Evolutionary conservation across 2,797 vertebrate species (phyloP).

Genomic region (Neosilurus hyrtlii): DNA sequence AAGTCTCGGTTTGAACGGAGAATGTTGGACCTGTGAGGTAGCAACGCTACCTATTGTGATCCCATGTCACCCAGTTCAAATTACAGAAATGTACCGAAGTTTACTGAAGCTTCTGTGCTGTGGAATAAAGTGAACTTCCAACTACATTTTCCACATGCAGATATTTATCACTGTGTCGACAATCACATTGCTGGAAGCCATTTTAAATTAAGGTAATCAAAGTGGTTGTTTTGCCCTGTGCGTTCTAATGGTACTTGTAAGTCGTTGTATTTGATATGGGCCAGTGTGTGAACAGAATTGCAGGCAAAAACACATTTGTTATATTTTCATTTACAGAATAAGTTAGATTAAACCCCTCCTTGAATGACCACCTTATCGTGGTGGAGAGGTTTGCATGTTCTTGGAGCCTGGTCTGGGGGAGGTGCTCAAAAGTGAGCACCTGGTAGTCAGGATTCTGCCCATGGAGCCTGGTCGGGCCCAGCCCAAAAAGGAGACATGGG

Average conservation of each 20-base stretch:
- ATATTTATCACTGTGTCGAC: conserved; percentile 73
- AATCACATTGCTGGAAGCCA: conserved; percentile 83
- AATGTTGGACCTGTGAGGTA: no score
- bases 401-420: no score
- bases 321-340: conserved; percentile 8
- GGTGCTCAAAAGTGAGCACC: no score
- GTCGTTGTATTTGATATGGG: conserved; percentile 79
- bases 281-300: conserved; percentile 82
- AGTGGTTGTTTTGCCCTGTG: conserved; percentile 84
- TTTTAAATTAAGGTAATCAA: conserved; percentile 93
- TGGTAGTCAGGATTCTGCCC: no score
- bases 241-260: conserved; percentile 88
- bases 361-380: no score
- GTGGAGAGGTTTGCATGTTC: no score
- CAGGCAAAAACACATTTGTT: conserved; percentile 74
- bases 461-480: no score
- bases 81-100: background rate
- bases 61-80: background rate
- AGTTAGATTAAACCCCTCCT: no score
- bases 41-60: background rate
- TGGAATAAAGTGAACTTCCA: conserved; percentile 42
- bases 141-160: conserved; percentile 63
- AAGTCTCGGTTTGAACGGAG: background rate
- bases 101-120: conserved; percentile 49
- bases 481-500: no score